Evolutionary conservation across 1,140 invertebrate species (phyloP).

Genomic region (Calephelis virginiensis): DNA sequence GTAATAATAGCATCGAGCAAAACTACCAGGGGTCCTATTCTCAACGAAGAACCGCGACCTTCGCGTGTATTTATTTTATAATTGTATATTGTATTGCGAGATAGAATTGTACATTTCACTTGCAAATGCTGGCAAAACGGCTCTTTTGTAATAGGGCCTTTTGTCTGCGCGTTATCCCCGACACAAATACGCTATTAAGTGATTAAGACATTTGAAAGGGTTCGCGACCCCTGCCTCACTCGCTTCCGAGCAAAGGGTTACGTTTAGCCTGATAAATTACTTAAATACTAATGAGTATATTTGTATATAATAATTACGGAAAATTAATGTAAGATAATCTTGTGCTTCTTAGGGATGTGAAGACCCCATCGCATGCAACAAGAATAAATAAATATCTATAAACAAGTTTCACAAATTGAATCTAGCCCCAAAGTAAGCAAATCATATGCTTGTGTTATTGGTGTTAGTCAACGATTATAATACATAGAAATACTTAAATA

Average conservation of each 20-base stretch:
- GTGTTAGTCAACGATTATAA: no score
- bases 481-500: no score
- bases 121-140: constrained; percentile 5
- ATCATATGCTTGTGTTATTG: no score
- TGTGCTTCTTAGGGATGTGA: no score
- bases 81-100: constrained; percentile 8
- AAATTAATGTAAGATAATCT: no score
- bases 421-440: no score
- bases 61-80: constrained; percentile 3
- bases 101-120: constrained; percentile 13
- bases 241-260: constrained; percentile 5
- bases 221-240: constrained; percentile 28
- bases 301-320: no score
- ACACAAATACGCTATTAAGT: constrained; percentile 49
- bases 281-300: not conserved
- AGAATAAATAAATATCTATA: no score
- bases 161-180: constrained; percentile 37
- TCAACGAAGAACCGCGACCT: not conserved
- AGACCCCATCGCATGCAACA: no score
- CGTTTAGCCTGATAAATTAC: constrained; percentile 4
- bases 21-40: not conserved
- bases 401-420: no score
- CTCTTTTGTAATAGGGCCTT: constrained; percentile 20
- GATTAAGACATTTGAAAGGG: constrained; percentile 50
- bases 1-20: not conserved